These are phyloP conservation scores for Apamea crenata DNA, from an alignment of 2,888 invertebrate genomes.

Conservation along the genomic window DNA sequence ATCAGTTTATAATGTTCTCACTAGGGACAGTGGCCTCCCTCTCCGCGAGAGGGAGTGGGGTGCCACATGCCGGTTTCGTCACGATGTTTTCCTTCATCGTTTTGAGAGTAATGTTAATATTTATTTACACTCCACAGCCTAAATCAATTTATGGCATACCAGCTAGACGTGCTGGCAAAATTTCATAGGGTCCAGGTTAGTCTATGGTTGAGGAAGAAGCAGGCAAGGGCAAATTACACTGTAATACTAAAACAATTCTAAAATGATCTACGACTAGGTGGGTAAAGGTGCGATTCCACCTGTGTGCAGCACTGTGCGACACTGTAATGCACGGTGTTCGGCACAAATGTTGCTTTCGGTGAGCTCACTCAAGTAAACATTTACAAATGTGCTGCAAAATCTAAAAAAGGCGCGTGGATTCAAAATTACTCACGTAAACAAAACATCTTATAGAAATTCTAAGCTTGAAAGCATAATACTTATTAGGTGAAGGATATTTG, in stretches of 20 bases:
- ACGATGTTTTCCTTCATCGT: neutral
- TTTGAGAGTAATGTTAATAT: neutral
- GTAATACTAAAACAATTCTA: neutral
- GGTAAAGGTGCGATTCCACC: neutral
- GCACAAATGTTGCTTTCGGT: neutral
- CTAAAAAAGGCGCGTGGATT: too few relatives aligned
- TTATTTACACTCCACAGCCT: neutral
- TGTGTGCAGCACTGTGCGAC: neutral
- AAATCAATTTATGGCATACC: neutral
- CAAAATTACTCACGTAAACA: too few relatives aligned
- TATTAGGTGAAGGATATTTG: too few relatives aligned
- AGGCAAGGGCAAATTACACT: slow-evolving; percentile 8
- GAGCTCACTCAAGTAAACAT: neutral
- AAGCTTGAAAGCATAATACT: too few relatives aligned
- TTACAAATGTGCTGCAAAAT: neutral
- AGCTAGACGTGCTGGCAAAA: neutral
- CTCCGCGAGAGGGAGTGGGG: neutral
- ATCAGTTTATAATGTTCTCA: neutral
- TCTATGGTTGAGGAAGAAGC: neutral
- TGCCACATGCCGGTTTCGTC: neutral
- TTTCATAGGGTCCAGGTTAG: too few relatives aligned
- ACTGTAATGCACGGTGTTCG: neutral
- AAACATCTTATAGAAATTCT: too few relatives aligned
- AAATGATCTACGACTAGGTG: slow-evolving; percentile 1
- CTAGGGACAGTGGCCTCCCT: too few relatives aligned